A percentile compares a stretch with the other conserved stretches of the same genome.
Evolutionary conservation across 2,113 vertebrate species (phyloP).

Genomic region (Poeciliopsis retropinna): DNA sequence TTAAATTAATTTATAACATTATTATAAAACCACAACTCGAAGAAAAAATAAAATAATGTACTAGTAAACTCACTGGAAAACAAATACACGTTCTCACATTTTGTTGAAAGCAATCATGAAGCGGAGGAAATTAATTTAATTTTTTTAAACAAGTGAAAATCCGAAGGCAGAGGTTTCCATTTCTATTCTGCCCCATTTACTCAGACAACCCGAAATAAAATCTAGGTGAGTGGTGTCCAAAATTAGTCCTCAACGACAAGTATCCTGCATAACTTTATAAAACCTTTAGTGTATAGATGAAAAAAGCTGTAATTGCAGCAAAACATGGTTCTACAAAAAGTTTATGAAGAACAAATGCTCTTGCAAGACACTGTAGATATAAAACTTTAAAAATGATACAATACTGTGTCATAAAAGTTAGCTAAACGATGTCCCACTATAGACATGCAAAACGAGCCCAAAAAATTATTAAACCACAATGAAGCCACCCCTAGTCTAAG

Average conservation of each 20-base stretch:
- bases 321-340: too few species aligned
- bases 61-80: not conserved
- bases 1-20: not conserved
- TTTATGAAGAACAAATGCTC: not conserved
- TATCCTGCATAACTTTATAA: too few species aligned
- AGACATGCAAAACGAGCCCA: too few species aligned
- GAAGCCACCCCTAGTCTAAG: not conserved
- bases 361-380: not conserved
- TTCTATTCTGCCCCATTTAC: not conserved
- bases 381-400: not conserved
- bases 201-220: not conserved
- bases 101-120: not conserved
- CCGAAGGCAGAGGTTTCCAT: not conserved
- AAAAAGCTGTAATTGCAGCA: too few species aligned
- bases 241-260: too few species aligned
- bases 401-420: not conserved
- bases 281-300: too few species aligned
- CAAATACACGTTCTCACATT: not conserved
- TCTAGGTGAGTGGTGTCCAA: not conserved
- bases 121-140: too few species aligned
- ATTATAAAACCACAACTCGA: not conserved
- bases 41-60: not conserved
- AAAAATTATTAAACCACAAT: not conserved
- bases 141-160: not conserved
- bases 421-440: too few species aligned